Evolutionary conservation across 2,888 invertebrate species (phyloP).

Genomic region (Sialis fuliginosa): DNA sequence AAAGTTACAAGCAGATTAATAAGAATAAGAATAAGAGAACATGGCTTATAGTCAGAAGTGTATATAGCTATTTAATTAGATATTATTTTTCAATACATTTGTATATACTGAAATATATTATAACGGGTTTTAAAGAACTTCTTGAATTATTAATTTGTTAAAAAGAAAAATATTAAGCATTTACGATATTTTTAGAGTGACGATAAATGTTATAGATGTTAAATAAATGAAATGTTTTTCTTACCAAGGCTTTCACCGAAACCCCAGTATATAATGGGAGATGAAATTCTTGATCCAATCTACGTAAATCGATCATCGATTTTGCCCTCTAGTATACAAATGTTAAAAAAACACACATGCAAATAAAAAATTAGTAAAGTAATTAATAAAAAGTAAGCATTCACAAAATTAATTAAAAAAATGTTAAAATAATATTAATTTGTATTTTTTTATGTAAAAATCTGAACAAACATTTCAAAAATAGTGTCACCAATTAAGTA

Average conservation of each 20-base stretch:
- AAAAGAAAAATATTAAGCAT: constrained; percentile 5
- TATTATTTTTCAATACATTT: too few relatives aligned
- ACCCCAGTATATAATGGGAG: constrained; percentile 32
- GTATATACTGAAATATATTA: not conserved
- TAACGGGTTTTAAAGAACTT: not conserved
- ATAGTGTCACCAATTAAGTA: too few relatives aligned
- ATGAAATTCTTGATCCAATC: constrained; percentile 12
- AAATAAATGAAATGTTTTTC: constrained; percentile 16
- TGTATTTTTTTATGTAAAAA: too few relatives aligned
- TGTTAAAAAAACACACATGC: constrained; percentile 13
- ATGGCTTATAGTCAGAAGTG: too few relatives aligned
- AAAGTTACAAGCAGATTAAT: too few relatives aligned
- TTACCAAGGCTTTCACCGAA: constrained; percentile 43
- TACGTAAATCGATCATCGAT: constrained; percentile 30
- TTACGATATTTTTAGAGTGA: too few relatives aligned
- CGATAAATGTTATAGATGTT: too few relatives aligned
- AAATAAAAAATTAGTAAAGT: constrained; percentile 13
- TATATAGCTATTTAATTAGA: too few relatives aligned
- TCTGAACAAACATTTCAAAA: too few relatives aligned
- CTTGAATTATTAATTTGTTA: constrained; percentile 7
- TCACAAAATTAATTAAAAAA: constrained; percentile 2
- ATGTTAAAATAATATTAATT: too few relatives aligned
- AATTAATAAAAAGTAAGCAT: constrained; percentile 7
- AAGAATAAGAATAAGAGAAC: too few relatives aligned
- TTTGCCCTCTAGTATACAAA: constrained; percentile 29